Conservation (phyloP, 2,888 invertebrate genomes). For the Autographa gamma region DNA sequence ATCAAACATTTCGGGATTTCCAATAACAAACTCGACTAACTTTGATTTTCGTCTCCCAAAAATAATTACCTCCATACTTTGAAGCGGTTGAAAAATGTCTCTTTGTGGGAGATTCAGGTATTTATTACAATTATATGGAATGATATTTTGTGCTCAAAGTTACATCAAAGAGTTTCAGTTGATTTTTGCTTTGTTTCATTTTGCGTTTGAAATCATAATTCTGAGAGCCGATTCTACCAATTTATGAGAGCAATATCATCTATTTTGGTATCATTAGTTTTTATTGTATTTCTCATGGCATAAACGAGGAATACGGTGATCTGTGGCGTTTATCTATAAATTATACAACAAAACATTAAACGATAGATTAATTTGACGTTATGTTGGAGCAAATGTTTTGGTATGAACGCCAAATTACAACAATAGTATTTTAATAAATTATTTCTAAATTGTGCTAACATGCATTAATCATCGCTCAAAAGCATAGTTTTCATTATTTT, state of each 20-base stretch:
- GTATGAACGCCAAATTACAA: background rate
- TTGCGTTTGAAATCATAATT: slow-evolving; percentile 31
- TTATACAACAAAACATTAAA: background rate
- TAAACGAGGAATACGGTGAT: no score
- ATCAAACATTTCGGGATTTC: slow-evolving; percentile 6
- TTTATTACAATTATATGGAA: slow-evolving; percentile 34
- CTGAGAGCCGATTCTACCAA: slow-evolving; percentile 29
- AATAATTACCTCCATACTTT: slow-evolving; percentile 28
- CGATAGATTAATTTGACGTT: slow-evolving; percentile 4
- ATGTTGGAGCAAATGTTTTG: slow-evolving; percentile 1
- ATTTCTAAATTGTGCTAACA: background rate
- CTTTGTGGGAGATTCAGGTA: slow-evolving; percentile 21
- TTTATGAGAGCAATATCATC: slow-evolving; percentile 21
- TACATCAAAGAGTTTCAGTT: slow-evolving; percentile 50
- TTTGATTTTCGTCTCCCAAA: slow-evolving; percentile 15
- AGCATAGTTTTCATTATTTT: background rate
- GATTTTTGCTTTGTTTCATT: slow-evolving; percentile 54
- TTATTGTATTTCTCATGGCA: background rate
- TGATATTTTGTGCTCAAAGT: slow-evolving; percentile 47
- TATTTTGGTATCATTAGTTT: background rate
- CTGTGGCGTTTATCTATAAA: background rate
- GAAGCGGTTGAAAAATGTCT: slow-evolving; percentile 18
- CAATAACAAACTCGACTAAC: background rate
- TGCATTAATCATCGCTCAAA: no score
- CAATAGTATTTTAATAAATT: background rate